These are phyloP conservation scores for Ennomos fuscantarius DNA, from an alignment of 2,888 invertebrate genomes.

Conservation along the genomic window DNA sequence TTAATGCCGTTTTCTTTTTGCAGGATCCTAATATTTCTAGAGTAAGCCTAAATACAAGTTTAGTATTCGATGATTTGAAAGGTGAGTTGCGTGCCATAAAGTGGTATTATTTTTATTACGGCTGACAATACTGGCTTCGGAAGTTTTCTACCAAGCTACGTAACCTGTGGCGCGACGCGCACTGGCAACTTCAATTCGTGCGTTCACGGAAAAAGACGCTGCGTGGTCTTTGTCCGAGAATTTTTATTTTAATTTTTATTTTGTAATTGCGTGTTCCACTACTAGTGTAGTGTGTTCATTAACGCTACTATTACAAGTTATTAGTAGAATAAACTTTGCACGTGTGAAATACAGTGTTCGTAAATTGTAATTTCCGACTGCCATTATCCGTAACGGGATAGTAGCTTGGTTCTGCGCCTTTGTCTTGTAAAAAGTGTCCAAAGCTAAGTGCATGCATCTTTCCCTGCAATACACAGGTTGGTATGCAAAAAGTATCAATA, in stretches of 20 bases:
- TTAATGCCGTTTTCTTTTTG: no score
- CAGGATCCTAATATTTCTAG: constrained; percentile 70
- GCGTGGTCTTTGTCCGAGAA: constrained; percentile 70
- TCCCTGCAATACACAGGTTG: constrained; percentile 83
- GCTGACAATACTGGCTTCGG: constrained; percentile 40
- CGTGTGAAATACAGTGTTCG: constrained; percentile 59
- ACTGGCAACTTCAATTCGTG: constrained; percentile 42
- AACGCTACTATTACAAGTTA: constrained; percentile 62
- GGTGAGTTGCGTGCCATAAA: constrained; percentile 50
- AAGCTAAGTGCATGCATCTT: constrained; percentile 86
- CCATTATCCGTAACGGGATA: constrained; percentile 85
- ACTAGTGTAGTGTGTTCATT: constrained; percentile 58
- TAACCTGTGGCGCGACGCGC: not conserved
- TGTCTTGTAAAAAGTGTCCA: constrained; percentile 79
- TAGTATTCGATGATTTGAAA: constrained; percentile 66
- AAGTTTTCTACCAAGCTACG: constrained; percentile 22
- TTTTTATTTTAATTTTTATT: constrained; percentile 80
- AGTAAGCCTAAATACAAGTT: constrained; percentile 61
- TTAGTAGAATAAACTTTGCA: constrained; percentile 61
- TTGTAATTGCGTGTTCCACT: constrained; percentile 58
- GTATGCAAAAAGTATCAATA: constrained; percentile 40
- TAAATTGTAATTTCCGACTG: constrained; percentile 64
- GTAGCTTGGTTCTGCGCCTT: constrained; percentile 80
- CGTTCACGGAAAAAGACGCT: constrained; percentile 76
- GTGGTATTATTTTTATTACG: constrained; percentile 27